phyloP scores from a whole-genome alignment of 2,113 vertebrate species.

The Podiceps cristatus region DNA sequence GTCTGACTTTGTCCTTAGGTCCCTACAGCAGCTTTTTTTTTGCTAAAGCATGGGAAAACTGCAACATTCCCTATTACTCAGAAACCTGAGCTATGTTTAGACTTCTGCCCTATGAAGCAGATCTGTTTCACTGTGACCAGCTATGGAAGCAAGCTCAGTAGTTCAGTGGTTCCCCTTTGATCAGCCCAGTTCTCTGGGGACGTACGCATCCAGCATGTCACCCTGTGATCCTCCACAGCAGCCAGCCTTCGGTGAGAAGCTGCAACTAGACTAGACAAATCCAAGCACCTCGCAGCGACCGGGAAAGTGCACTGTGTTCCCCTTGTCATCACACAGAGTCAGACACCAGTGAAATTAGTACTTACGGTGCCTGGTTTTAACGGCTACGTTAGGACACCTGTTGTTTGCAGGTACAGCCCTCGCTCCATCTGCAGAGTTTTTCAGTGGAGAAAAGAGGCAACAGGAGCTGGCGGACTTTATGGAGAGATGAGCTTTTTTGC shows the following conservation, averaged over 20 bases:
- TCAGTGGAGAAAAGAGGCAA: background rate
- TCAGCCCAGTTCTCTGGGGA: background rate
- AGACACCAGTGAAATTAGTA: background rate
- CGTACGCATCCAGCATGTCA: background rate
- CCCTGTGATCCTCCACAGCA: background rate
- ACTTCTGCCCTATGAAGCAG: background rate
- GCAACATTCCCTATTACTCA: background rate
- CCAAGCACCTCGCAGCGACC: background rate
- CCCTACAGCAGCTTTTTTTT: background rate
- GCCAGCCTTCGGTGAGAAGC: background rate
- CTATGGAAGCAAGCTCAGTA: background rate
- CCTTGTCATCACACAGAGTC: background rate
- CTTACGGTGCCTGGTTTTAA: background rate
- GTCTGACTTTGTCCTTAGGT: background rate
- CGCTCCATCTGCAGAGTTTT: background rate
- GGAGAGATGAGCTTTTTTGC: background rate
- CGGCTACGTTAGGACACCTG: background rate
- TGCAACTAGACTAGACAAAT: background rate
- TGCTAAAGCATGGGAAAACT: background rate
- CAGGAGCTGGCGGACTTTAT: background rate
- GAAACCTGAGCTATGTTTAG: background rate
- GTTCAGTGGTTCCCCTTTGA: background rate
- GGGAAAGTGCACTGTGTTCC: background rate
- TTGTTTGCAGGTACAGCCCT: slow-evolving; percentile 14
- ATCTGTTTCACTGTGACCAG: background rate